Evolutionary conservation across 2,888 invertebrate species (phyloP), one percentile per base, ranked within the genome.

Genomic region (Lasioglossum calceatum): DNA sequence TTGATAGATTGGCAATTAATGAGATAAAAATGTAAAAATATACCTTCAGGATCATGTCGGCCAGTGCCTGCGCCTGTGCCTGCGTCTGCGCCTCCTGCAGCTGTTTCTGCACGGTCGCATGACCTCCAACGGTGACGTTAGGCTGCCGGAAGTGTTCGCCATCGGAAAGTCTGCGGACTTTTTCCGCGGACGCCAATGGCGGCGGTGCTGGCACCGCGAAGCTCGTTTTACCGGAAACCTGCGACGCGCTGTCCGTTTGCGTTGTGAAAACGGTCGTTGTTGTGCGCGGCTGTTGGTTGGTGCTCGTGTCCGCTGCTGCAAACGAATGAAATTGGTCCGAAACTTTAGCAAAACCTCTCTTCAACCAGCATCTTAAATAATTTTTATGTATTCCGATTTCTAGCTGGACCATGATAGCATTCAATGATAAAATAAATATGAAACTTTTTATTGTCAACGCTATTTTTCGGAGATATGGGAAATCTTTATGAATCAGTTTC

Each of bases 51-150:
- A 96, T 96, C 92, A 98, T 96, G 95, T 98, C 98, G 87, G 98
- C 98, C 71, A 98, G 96, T 7, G 98, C 97, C 86, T 98, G 98
- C 89, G 98, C 98, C 95, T 97, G 97, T 82, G 97, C 97, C 95
- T 96, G 95, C 88, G 96, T 95, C 85, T 95, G 95, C 5, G 95
- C 95, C 81, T 95, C 95, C 79, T 95, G 95, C 4, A 95, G 88
- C 83, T 95, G 95, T 77, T 95, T 95, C 80, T 95, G 95, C 19
- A 95, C 94, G 39, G 93, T 93, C 7, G 94, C 91, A 74, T 94
- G 94, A 16, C 91, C 91, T 7, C 91, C 91, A 16, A 95, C 94
- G 70, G 95, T 95, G 80, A 95, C 94, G 77, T 95, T 95, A 0
- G 95, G 95, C 85, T 95, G 95, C 58, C 95, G 93, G 89, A 96